Conservation (phyloP, 2,888 invertebrate genomes). For the Eledona agricola region DNA sequence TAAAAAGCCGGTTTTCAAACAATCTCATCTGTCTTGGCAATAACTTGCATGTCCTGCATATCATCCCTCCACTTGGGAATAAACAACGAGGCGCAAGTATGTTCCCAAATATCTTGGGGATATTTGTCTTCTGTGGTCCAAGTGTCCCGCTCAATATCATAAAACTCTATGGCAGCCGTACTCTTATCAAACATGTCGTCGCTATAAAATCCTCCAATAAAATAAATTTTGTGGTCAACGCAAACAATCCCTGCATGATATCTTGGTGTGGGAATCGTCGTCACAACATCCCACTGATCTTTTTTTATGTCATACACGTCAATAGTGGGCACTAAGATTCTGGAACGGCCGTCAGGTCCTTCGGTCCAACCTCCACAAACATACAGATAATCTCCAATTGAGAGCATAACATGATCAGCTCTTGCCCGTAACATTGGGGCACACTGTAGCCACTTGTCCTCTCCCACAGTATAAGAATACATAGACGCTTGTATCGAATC, state of each 20-base stretch:
- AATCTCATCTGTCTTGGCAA: slow-evolving; percentile 44
- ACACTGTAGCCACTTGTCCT: slow-evolving; percentile 66
- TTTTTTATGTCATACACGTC: slow-evolving; percentile 70
- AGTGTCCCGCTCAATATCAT: slow-evolving; percentile 68
- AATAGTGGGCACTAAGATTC: slow-evolving; percentile 66
- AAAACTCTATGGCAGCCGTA: slow-evolving; percentile 73
- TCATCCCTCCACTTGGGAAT: slow-evolving; percentile 66
- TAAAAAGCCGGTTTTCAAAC: slow-evolving; percentile 37
- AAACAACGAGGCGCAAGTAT: slow-evolving; percentile 72
- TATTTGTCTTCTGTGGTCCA: slow-evolving; percentile 73
- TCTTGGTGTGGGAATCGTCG: slow-evolving; percentile 71
- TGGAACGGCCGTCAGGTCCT: slow-evolving; percentile 63
- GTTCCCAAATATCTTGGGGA: slow-evolving; percentile 77
- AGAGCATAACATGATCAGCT: slow-evolving; percentile 73
- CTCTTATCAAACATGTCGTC: slow-evolving; percentile 74
- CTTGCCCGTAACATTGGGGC: slow-evolving; percentile 68
- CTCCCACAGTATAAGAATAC: slow-evolving; percentile 64
- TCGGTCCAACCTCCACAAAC: slow-evolving; percentile 75
- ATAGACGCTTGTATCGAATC: slow-evolving; percentile 64
- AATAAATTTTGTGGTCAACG: slow-evolving; percentile 69
- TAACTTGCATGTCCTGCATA: slow-evolving; percentile 54
- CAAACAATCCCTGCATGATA: slow-evolving; percentile 75
- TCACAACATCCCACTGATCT: slow-evolving; percentile 70
- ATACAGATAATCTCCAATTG: slow-evolving; percentile 67
- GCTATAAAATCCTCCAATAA: slow-evolving; percentile 75